Evolutionary conservation across 2,113 vertebrate genomes (phyloP).

Genomic region (Psammodynastes pulverulentus): DNA sequence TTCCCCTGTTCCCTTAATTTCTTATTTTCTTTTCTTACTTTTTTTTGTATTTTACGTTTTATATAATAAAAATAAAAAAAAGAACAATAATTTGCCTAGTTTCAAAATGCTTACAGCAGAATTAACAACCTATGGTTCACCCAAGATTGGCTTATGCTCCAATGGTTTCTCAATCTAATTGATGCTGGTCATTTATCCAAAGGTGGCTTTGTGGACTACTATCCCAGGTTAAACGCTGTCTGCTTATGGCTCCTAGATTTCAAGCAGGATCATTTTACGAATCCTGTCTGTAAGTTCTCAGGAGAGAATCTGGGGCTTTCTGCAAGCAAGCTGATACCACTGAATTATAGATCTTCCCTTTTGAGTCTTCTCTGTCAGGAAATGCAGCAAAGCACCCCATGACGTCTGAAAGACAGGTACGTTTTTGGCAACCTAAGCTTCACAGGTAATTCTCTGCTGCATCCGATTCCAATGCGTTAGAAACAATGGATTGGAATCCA

Average conservation of each 20-base stretch:
- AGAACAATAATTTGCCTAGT: background rate
- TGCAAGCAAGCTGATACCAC: background rate
- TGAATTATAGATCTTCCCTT: background rate
- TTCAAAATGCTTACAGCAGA: background rate
- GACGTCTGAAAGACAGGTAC: background rate
- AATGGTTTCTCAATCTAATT: background rate
- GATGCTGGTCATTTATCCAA: background rate
- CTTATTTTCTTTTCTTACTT: too few relatives aligned
- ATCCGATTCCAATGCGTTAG: background rate
- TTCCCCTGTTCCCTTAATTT: too few relatives aligned
- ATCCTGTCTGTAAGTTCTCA: background rate
- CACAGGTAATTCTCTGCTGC: background rate
- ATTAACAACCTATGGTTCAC: background rate
- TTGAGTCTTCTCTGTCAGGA: background rate
- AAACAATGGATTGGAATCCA: background rate
- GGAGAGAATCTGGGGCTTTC: background rate
- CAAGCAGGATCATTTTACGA: background rate
- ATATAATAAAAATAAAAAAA: too few relatives aligned
- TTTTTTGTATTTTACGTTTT: too few relatives aligned
- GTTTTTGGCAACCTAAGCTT: background rate
- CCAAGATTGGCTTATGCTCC: background rate
- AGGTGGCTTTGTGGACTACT: background rate
- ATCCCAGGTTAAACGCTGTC: background rate
- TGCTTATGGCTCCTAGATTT: background rate
- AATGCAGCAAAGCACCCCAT: background rate